These are phyloP conservation scores for Xylophagus ater DNA, from an alignment of 2,888 invertebrate species.

Conservation along the genomic window DNA sequence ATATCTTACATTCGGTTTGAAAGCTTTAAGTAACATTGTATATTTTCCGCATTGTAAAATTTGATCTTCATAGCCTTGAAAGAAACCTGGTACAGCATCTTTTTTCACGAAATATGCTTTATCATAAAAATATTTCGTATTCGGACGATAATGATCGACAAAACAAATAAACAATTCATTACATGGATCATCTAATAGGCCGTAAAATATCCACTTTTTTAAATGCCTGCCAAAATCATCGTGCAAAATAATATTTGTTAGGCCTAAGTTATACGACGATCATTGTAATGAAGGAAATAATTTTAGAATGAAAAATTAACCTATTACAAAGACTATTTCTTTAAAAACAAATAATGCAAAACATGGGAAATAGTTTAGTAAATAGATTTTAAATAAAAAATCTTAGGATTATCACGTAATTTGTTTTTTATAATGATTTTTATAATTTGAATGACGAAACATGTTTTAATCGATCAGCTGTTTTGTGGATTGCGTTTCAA, in stretches of 20 bases:
- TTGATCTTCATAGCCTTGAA: slow-evolving; percentile 49
- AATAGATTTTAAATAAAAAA: too few species aligned
- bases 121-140: slow-evolving; percentile 36
- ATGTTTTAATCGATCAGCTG: too few species aligned
- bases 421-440: too few species aligned
- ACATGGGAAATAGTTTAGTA: too few species aligned
- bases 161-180: slow-evolving; percentile 70
- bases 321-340: too few species aligned
- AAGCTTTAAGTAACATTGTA: slow-evolving; percentile 56
- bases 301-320: too few species aligned
- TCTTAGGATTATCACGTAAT: too few species aligned
- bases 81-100: slow-evolving; percentile 52
- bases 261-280: too few species aligned
- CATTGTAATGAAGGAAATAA: too few species aligned
- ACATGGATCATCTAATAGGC: slow-evolving; percentile 64
- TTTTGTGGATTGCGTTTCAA: too few species aligned
- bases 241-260: neutral
- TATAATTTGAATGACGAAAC: too few species aligned
- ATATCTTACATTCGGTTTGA: slow-evolving; percentile 53
- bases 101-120: slow-evolving; percentile 30
- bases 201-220: slow-evolving; percentile 77
- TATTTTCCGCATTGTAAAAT: slow-evolving; percentile 67
- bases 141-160: slow-evolving; percentile 26
- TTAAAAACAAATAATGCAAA: too few species aligned
- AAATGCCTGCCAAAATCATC: slow-evolving; percentile 35